Conservation (phyloP, 2,113 vertebrate species). For the Semicossyphus pulcher region DNA sequence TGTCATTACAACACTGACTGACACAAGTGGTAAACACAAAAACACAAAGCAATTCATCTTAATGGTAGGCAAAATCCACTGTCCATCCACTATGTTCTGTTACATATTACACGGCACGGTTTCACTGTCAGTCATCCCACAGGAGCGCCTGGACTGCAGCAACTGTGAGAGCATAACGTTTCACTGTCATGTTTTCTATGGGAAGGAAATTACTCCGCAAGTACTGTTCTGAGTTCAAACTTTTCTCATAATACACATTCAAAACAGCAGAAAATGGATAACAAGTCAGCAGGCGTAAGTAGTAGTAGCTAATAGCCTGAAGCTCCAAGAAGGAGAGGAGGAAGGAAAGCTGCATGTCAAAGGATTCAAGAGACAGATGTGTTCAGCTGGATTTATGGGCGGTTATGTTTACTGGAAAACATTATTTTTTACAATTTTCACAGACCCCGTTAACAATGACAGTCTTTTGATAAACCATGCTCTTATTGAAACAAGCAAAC, state of each 20-base stretch:
- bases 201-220: neutral
- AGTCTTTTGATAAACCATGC: no score
- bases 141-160: neutral
- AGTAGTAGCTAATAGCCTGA: neutral
- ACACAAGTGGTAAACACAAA: no score
- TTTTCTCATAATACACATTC: neutral
- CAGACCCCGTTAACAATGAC: neutral
- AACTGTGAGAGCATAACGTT: neutral
- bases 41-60: no score
- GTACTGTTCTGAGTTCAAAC: no score
- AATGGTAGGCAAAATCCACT: no score
- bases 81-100: no score
- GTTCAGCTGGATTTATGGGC: conserved; percentile 32
- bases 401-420: neutral
- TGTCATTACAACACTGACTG: no score
- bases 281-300: no score
- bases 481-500: neutral
- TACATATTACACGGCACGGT: neutral
- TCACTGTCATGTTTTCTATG: neutral
- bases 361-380: conserved; percentile 53
- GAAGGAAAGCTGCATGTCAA: conserved; percentile 16
- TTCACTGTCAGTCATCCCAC: conserved; percentile 16
- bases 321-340: conserved; percentile 10
- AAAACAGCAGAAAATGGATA: neutral
- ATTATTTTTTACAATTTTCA: neutral